Base-by-base conservation (phyloP, 1,140 invertebrate genomes). In the Parasteatoda tepidariorum region DNA sequence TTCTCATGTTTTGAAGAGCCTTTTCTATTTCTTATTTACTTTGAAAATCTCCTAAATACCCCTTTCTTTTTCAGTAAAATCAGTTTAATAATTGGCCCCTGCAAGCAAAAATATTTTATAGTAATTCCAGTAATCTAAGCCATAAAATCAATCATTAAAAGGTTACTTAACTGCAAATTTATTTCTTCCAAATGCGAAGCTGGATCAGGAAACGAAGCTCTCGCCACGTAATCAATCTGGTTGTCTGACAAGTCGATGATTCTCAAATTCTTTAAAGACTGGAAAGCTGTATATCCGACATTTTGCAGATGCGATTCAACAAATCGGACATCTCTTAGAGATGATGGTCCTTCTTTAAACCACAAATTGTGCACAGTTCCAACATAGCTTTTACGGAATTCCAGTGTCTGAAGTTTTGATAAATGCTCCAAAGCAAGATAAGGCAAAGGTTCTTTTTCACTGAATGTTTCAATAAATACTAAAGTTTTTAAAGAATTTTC, bases 141-240 rank as follows among this genome's bases (percentile, higher is more conserved):
- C n/a, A n/a, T n/a, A n/a, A n/a, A n/a, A n/a, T n/a, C n/a, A n/a
- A n/a, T n/a, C n/a, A n/a, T n/a, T n/a, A n/a, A n/a, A n/a, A n/a
- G n/a, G n/a, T n/a, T 64, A 66, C 61, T 66, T 79, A 30, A 79
- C 75, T 79, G 62, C 57, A 79, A 79, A 79, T 79, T 57, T 24
- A 79, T 31, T 41, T 68, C 75, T 34, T 68, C 41, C 11, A 68
- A 22, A 57, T 2, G 26, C 2, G 0, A 11, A 55, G 64, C 62
- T 18, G 64, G 41, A 6, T 79, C 18, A 1, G 75, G 75, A 7
- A 79, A 57, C 1, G 22, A 41, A 5, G 41, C 24, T 55, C 64
- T 31, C 1, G 76, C 28, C 31, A 79, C 33, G 22, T 67, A 79
- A 0, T 2, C 38, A 5, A 79, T 54, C 0, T 7, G 11, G 28